phyloP scores from a whole-genome alignment of 2,888 invertebrate species.

The Brenthis hecate region DNA sequence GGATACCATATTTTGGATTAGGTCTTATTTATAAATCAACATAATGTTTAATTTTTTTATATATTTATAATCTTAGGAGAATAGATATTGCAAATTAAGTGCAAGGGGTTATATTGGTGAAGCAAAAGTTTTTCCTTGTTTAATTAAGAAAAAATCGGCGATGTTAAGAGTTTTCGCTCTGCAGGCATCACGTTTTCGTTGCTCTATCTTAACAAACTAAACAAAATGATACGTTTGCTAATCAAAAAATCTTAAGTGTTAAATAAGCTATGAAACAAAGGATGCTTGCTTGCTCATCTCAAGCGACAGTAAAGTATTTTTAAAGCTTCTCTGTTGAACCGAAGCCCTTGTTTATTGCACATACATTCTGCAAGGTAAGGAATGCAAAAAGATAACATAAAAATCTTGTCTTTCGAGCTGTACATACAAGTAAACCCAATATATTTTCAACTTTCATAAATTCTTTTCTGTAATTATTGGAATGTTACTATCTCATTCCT shows the following conservation, averaged over 20 bases:
- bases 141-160: too few species aligned
- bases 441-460: conserved; percentile 6
- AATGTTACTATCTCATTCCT: too few species aligned
- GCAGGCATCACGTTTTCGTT: too few species aligned
- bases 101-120: too few species aligned
- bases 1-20: background rate
- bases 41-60: too few species aligned
- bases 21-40: too few species aligned
- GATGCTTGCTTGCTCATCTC: conserved; percentile 41
- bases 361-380: conserved; percentile 24
- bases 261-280: conserved; percentile 39
- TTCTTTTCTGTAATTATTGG: background rate
- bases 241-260: background rate
- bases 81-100: too few species aligned
- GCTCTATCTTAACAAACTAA: too few species aligned
- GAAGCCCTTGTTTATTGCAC: conserved; percentile 30
- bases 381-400: conserved; percentile 31
- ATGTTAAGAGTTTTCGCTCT: too few species aligned
- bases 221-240: too few species aligned
- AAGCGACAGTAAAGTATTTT: conserved; percentile 27
- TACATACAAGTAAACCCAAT: conserved; percentile 16
- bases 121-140: too few species aligned
- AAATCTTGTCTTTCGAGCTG: conserved; percentile 11
- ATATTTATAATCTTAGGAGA: too few species aligned
- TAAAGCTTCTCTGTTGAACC: conserved; percentile 30